Evolutionary conservation across 2,113 vertebrate species (phyloP).

Genomic region (Podilymbus podiceps): DNA sequence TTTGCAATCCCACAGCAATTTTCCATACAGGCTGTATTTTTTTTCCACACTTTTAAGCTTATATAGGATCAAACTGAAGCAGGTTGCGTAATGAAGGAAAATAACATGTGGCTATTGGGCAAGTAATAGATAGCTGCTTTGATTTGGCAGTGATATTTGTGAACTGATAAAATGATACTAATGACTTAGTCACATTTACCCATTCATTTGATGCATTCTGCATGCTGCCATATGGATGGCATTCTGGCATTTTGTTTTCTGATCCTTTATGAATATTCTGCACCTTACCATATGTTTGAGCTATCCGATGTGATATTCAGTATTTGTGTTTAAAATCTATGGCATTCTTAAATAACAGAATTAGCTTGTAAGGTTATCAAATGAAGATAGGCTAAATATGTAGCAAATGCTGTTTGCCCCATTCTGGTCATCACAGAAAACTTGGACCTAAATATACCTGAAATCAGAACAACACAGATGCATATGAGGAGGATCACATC

Average conservation of each 20-base stretch:
- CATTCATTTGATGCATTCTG: neutral
- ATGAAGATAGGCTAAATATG: neutral
- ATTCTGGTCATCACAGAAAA: neutral
- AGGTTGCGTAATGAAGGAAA: neutral
- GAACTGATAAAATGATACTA: neutral
- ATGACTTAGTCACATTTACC: neutral
- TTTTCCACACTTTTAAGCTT: neutral
- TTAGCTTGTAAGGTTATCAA: neutral
- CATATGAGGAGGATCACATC: neutral
- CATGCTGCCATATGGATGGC: neutral
- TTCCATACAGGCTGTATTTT: conserved; percentile 16
- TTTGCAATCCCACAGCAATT: conserved; percentile 44
- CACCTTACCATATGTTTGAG: neutral
- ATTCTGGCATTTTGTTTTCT: neutral
- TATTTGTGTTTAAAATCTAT: neutral
- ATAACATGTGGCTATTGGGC: neutral
- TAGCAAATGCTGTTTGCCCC: neutral
- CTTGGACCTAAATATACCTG: neutral
- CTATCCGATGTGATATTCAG: neutral
- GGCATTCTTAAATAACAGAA: neutral
- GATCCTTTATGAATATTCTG: neutral
- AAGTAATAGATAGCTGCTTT: neutral
- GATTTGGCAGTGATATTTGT: neutral
- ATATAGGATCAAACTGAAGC: neutral
- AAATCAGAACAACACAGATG: neutral